A percentile compares a stretch with the other conserved stretches of the same genome.
Evolutionary conservation across 1,140 invertebrate genomes (phyloP).

Genomic region (Drosophila pruinosa): DNA sequence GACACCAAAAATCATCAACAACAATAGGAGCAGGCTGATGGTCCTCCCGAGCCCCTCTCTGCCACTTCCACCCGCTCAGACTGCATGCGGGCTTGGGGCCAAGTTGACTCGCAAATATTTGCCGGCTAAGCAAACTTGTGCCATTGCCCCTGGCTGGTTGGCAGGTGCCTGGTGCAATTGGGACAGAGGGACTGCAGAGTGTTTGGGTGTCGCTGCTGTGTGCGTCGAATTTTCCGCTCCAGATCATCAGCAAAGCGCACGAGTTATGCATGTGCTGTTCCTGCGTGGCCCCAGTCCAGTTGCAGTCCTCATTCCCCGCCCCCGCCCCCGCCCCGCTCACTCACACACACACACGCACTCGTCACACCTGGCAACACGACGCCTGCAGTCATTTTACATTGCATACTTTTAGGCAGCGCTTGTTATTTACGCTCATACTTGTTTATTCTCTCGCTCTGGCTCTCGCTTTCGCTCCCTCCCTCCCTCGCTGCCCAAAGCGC

Average conservation of each 20-base stretch:
- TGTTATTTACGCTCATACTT: background rate
- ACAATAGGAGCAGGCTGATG: background rate
- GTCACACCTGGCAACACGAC: slow-evolving; percentile 5
- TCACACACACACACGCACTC: background rate
- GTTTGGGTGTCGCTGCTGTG: background rate
- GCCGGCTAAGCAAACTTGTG: slow-evolving; percentile 67
- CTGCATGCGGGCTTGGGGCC: background rate
- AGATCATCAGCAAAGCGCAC: slow-evolving; percentile 69
- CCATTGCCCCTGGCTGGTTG: slow-evolving; percentile 44
- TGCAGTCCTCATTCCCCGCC: background rate
- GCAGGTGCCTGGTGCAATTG: background rate
- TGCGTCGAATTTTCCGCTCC: slow-evolving; percentile 67
- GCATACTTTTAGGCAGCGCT: slow-evolving; percentile 52
- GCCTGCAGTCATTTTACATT: slow-evolving; percentile 43
- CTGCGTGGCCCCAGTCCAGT: background rate
- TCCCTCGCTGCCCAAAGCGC: slow-evolving; percentile 4
- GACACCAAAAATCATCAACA: slow-evolving; percentile 67
- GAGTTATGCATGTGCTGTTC: background rate
- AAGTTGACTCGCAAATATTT: slow-evolving; percentile 68
- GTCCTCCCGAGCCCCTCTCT: background rate
- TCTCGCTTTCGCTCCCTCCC: background rate
- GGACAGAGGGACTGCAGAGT: background rate
- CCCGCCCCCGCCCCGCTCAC: background rate
- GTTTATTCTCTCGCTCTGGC: background rate
- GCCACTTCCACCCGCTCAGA: background rate